These are phyloP conservation scores for Drosophila hawaiiensis DNA, from an alignment of 2,888 invertebrate species.

Conservation along the genomic window DNA sequence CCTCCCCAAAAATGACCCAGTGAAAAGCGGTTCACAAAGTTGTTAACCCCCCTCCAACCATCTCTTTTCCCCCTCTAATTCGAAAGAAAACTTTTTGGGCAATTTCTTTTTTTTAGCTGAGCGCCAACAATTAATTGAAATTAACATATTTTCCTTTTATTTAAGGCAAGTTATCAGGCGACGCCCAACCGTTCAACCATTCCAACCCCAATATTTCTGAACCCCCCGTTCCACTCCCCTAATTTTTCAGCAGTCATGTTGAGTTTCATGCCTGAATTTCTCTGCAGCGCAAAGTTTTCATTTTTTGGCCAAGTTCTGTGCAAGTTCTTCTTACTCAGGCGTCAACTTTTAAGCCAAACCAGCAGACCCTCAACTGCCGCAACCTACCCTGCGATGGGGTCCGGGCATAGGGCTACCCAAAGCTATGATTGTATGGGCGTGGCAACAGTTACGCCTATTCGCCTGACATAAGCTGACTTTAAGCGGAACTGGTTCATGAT, in stretches of 20 bases:
- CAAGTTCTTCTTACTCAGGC: constrained; percentile 20
- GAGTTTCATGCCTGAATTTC: constrained; percentile 58
- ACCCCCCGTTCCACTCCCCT: background rate
- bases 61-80: background rate
- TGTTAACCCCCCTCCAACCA: background rate
- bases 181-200: constrained; percentile 5
- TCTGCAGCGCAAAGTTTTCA: constrained; percentile 43
- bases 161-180: constrained; percentile 62
- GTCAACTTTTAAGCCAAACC: constrained; percentile 14
- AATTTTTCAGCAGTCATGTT: constrained; percentile 49
- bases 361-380: background rate
- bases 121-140: constrained; percentile 76
- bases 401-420: background rate
- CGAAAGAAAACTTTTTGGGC: constrained; percentile 29
- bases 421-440: constrained; percentile 27
- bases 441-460: constrained; percentile 36
- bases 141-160: constrained; percentile 77
- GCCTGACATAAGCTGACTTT: constrained; percentile 25
- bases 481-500: background rate
- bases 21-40: constrained; percentile 15
- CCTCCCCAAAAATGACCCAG: constrained; percentile 24
- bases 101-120: constrained; percentile 43
- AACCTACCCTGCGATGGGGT: background rate
- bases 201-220: constrained; percentile 7
- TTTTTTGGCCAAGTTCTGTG: constrained; percentile 39